A percentile compares a stretch with the other conserved stretches of the same genome.
phyloP scores from a whole-genome alignment of 2,797 vertebrate genomes.

The Naso thynnoides region DNA sequence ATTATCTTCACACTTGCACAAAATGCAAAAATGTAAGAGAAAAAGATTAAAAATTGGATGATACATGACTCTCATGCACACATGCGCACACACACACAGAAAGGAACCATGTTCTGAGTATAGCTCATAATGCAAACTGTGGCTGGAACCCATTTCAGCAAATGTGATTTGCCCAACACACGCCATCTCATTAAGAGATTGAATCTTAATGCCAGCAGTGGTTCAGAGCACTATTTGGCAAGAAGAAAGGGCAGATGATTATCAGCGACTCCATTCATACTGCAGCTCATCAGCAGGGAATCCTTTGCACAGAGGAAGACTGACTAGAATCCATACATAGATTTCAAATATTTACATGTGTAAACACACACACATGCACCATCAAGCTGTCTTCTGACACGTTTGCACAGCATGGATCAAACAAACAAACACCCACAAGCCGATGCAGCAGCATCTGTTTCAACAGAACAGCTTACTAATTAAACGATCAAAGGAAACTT shows the following conservation, averaged over 20 bases:
- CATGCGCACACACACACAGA: constrained; percentile 14
- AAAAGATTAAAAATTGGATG: background rate
- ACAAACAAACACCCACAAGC: constrained; percentile 27
- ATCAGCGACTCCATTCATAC: constrained; percentile 49
- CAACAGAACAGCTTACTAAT: constrained; percentile 38
- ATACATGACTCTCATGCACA: background rate
- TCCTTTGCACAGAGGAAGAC: constrained; percentile 8
- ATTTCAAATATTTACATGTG: constrained; percentile 17
- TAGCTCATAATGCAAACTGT: constrained; percentile 57
- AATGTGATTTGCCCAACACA: constrained; percentile 77
- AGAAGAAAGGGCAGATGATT: constrained; percentile 50
- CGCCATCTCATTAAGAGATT: constrained; percentile 74
- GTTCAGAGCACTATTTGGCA: constrained; percentile 71
- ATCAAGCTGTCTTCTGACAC: constrained; percentile 16
- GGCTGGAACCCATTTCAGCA: constrained; percentile 71
- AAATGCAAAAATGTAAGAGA: background rate
- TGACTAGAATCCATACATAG: background rate
- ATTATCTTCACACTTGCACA: constrained; percentile 11
- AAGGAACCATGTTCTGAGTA: constrained; percentile 48
- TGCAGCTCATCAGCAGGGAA: constrained; percentile 42
- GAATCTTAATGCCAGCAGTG: constrained; percentile 66
- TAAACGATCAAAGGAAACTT: constrained; percentile 60
- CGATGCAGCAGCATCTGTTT: constrained; percentile 64
- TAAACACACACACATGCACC: constrained; percentile 14
- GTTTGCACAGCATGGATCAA: constrained; percentile 1